phyloP scores from a whole-genome alignment of 1,140 invertebrate species.

The Dendroctonus ponderosae region DNA sequence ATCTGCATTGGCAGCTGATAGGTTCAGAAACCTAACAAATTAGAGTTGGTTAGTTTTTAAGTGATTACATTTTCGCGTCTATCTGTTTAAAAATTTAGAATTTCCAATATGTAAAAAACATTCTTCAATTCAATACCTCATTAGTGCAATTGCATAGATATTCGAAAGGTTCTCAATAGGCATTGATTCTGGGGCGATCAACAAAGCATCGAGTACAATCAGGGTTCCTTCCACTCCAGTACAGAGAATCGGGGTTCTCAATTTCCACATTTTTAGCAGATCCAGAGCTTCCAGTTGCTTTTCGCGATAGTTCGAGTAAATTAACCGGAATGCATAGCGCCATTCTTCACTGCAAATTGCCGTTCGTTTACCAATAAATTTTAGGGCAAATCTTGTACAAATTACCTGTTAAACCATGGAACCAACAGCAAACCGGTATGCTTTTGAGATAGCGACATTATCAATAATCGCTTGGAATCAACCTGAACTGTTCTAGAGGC shows the following conservation, averaged over 20 bases:
- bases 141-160: conserved; percentile 39
- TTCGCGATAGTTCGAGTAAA: conserved; percentile 53
- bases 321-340: conserved; percentile 56
- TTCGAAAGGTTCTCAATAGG: conserved; percentile 31
- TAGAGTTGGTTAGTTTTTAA: neutral
- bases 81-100: neutral
- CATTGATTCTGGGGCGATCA: conserved; percentile 27
- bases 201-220: conserved; percentile 58
- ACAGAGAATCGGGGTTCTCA: conserved; percentile 62
- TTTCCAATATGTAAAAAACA: neutral
- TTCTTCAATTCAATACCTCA: conserved; percentile 41
- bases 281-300: conserved; percentile 55
- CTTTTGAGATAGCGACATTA: conserved; percentile 47
- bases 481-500: too few species aligned
- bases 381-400: conserved; percentile 15
- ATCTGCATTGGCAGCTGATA: conserved; percentile 42
- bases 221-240: conserved; percentile 67
- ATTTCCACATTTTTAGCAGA: conserved; percentile 61
- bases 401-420: conserved; percentile 46
- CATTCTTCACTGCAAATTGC: conserved; percentile 54
- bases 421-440: conserved; percentile 41
- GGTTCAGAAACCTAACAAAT: conserved; percentile 44
- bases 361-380: conserved; percentile 7
- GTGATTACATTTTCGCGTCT: too few species aligned
- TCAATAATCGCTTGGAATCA: conserved; percentile 1